A percentile compares a stretch with the other conserved stretches of the same genome.
Evolutionary conservation across 1,140 invertebrate species (phyloP).

Genomic region (Orius insidiosus): DNA sequence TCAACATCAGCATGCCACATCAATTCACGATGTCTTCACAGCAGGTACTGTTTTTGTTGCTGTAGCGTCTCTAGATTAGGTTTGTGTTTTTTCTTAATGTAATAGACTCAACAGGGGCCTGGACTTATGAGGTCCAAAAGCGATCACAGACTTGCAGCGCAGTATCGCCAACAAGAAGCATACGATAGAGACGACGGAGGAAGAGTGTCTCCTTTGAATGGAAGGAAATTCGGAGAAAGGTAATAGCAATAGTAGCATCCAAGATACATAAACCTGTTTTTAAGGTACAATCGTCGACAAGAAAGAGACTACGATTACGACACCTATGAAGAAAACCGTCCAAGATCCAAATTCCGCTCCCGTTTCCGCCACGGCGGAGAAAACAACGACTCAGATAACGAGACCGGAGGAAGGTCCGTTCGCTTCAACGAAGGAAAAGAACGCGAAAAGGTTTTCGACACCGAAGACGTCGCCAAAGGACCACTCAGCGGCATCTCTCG

Average conservation of each 20-base stretch:
- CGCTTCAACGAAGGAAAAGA: constrained; percentile 37
- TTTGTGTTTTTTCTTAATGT: neutral
- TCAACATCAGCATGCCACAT: constrained; percentile 52
- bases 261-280: no score
- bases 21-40: constrained; percentile 30
- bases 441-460: constrained; percentile 66
- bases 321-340: constrained; percentile 30
- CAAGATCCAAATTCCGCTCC: constrained; percentile 40
- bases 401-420: constrained; percentile 36
- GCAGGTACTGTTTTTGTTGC: constrained; percentile 20
- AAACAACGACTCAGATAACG: constrained; percentile 42
- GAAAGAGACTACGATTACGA: constrained; percentile 40
- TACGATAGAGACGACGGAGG: constrained; percentile 30
- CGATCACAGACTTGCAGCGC: constrained; percentile 75
- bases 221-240: constrained; percentile 52
- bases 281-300: neutral
- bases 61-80: neutral
- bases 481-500: constrained; percentile 77
- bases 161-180: constrained; percentile 68
- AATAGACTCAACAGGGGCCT: constrained; percentile 26
- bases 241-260: no score
- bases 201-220: constrained; percentile 45
- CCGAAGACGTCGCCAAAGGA: constrained; percentile 68
- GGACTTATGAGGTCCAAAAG: constrained; percentile 84
- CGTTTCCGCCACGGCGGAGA: constrained; percentile 33